Evolutionary conservation across 2,888 invertebrate species (phyloP), one percentile per base, ranked within the genome.

Genomic region (Caenorhabditis wallacei): DNA sequence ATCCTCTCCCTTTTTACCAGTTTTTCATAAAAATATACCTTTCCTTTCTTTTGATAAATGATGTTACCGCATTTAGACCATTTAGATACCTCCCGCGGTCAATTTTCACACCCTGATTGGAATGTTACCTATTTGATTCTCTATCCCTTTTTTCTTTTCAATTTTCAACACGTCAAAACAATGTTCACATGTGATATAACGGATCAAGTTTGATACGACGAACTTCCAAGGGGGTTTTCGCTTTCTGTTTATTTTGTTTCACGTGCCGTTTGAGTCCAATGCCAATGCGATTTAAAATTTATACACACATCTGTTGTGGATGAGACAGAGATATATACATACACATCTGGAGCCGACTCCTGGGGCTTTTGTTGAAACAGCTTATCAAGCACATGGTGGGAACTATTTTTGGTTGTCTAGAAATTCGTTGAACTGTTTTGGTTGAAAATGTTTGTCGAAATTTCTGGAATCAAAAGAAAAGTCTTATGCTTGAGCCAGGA

Each of bases 271-370:
- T 35, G 40, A 37, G 76, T 76, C 68, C 66, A 61, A 76, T 68
- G 76, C 61, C 61, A 56, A 63, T 35, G 61, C 51, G 43, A 75
- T 57, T 75, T 75, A 51, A 46, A 54, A 64, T 53, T 37, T 30
- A 59, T 37, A 74, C 57, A 76, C 76, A 68, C 76, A 76, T 69
- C 69, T 68, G 76, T 68, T 68, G 54, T 78, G 78, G n/a, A 63
- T 48, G 59, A 48, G 59, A n/a, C 11, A 48, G 3, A 8, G 8
- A 51, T 54, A 70, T 59, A 57, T 37, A 76, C 43, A 68, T 46
- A 78, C 40, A 69, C 78, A 69, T 63, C 69, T 78, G 78, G 78
- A 78, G 78, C 59, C 35, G 37, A 53, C 24, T 20, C 13, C 18
- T 10, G 20, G 51, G 10, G 22, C 43, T 24, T 69, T 69, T 78